Evolutionary conservation across 1,140 invertebrate genomes (phyloP), one percentile per base, ranked within the genome.

Genomic region (Ooceraea biroi): DNA sequence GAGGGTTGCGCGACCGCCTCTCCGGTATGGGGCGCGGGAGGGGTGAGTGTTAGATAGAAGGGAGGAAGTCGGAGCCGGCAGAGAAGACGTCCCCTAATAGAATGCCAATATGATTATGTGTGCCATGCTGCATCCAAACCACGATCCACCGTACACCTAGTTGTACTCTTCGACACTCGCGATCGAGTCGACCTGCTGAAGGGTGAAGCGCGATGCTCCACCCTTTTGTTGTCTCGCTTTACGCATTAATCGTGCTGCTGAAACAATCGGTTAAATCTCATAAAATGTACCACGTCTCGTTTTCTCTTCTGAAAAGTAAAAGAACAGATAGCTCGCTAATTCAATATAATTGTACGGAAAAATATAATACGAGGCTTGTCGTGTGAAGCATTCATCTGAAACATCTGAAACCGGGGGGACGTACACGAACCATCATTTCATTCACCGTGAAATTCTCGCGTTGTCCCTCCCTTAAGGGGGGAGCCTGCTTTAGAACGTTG

Each of bases 61-160:
- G 86, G 90, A 91, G 86, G 82, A 85, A 87, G 88, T 66, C 76
- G 89, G 85, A 88, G 83, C 90, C 83, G 78, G 50, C 84, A 90
- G 83, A 85, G 87, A 91, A 92, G 89, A 92, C 89, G 90, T 78
- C 88, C 87, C 87, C 91, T 91, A 93, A 93, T 93, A 93, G 91
- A 92, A 93, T 93, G 92, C 92, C 91, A 93, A 93, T 93, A 92
- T 92, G 90, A 93, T 93, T 92, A 92, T 92, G 88, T 91, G 89
- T 90, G 85, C 89, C 87, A 88, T 77, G 83, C 88, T 92, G 90
- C 91, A 93, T 92, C 88, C 88, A 90, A 92, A 92, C 90, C 88
- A 90, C 91, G 87, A 90, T 88, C 85, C 82, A 83, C 78, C 82
- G 68, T 85, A 73, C 88, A 83, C 50, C 71, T 73, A 77, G 76